A percentile compares a stretch with the other conserved stretches of the same genome.
Conservation (phyloP, 1,140 invertebrate species). For the Lepidurus arcticus region DNA sequence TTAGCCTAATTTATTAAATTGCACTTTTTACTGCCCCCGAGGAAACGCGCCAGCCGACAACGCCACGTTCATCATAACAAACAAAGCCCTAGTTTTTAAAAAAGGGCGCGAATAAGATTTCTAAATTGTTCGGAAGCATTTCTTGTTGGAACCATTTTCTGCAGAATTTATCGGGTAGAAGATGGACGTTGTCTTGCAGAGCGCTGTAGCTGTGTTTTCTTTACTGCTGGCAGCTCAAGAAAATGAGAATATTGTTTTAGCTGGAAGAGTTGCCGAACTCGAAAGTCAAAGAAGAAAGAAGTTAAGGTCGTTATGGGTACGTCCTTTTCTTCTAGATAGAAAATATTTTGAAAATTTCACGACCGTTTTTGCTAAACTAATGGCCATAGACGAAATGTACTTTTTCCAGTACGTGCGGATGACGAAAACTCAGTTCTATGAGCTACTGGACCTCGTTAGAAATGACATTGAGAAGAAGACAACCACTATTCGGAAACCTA, state of each 20-base stretch:
- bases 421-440: constrained; percentile 22
- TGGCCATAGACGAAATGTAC: constrained; percentile 17
- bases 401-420: constrained; percentile 32
- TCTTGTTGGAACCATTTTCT: too few species aligned
- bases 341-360: background rate
- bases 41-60: too few species aligned
- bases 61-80: too few species aligned
- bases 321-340: background rate
- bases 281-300: background rate
- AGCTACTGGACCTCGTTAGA: constrained; percentile 28
- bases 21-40: too few species aligned
- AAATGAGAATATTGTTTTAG: background rate
- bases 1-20: too few species aligned
- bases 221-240: background rate
- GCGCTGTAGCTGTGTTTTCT: background rate
- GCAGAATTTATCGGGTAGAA: too few species aligned
- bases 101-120: too few species aligned
- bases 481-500: constrained; percentile 28
- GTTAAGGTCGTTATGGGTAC: background rate
- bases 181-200: too few species aligned
- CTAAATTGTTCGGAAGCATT: too few species aligned
- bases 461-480: constrained; percentile 22
- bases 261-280: background rate
- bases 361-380: background rate
- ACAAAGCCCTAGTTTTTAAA: too few species aligned